Base-by-base conservation (phyloP, 2,888 invertebrate species). In the Ceriagrion tenellum region DNA sequence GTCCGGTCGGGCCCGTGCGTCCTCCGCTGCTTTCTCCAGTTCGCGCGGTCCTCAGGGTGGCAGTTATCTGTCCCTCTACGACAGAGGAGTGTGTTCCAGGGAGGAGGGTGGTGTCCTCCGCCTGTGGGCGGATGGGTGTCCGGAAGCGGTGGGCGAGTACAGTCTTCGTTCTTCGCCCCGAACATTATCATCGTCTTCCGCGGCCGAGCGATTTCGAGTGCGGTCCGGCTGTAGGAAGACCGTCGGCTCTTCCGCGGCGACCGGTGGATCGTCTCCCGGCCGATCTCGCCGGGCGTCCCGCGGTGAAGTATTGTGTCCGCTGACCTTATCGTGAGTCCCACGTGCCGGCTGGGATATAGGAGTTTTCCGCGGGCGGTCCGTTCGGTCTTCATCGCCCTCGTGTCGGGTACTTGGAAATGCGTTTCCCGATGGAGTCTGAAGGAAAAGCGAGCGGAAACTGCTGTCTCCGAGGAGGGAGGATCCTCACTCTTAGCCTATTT, bases 51-150 rank as follows among this genome's bases (percentile, higher is more conserved):
- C 47, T n/a, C n/a, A n/a, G n/a, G 47, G 47, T 47, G 47, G 47
- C 8, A 47, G 47, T 47, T 47, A 47, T 47, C 47, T 47, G n/a
- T n/a, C n/a, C 47, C 47, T 47, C 47, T 2, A 47, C 47, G 47
- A 8, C 8, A 47, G 47, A 2, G 47, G 47, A 47, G 47, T 23
- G 59, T 23, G 18, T 16, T 23, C 59, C 59, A 0, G 59, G 59
- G 18, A 59, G 59, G 59, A 59, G 59, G 59, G 47, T 59, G 47
- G 59, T 59, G 59, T 59, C 59, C n/a, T 13, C 69, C 26, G n/a
- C 69, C n/a, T n/a, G 69, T 69, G 69, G 69, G 69, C 69, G n/a
- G 69, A 69, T 69, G 26, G 59, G 69, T 69, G 69, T n/a, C 69
- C 26, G 69, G 69, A 69, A 26, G 69, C n/a, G n/a, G 69, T 20